Base-by-base conservation (phyloP, 2,888 invertebrate genomes). In the Atethmia centrago region DNA sequence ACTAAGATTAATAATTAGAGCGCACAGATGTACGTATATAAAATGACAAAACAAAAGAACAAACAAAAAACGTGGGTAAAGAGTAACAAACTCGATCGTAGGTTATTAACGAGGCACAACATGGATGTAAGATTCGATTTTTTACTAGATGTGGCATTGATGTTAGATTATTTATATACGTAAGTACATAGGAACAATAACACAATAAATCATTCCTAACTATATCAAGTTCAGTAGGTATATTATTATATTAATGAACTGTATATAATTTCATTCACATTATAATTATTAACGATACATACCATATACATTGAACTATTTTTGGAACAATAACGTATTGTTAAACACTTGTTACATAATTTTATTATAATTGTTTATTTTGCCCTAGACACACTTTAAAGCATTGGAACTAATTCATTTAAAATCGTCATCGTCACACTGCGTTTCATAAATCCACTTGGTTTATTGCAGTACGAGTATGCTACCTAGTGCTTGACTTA, bases 291-390 rank as follows among this genome's bases (percentile, higher is more conserved):
- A 67, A 47, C 45, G 40, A 49, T 40, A 53, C 61, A 49, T 31
- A 28, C 64, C 64, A 47, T 56, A 59, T 45, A 64, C 2, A 47
- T n/a, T 47, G 68, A 5, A 58, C 81, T 76, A 66, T 82, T 75
- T 84, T 84, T n/a, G 76, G 81, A 82, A 82, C 84, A 82, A 82
- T 82, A 84, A 64, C 31, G 55, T 68, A 82, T 82, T 82, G 81
- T 82, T 66, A 71, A 69, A 68, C 51, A 61, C 28, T n/a, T 62
- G 56, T 82, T 82, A 86, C 76, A 77, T 84, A 72, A 85, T 49
- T 58, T 66, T 61, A 80, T 62, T 36, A 68, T 65, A 68, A 75
- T 65, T 55, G 62, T 80, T 68, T 75, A 71, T 56, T 79, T 78
- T 71, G 80, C 61, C 77, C 71, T 72, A 70, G 78, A 84, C 82